Conservation (phyloP, 1,140 invertebrate genomes). For the Penaeus vannamei region DNA sequence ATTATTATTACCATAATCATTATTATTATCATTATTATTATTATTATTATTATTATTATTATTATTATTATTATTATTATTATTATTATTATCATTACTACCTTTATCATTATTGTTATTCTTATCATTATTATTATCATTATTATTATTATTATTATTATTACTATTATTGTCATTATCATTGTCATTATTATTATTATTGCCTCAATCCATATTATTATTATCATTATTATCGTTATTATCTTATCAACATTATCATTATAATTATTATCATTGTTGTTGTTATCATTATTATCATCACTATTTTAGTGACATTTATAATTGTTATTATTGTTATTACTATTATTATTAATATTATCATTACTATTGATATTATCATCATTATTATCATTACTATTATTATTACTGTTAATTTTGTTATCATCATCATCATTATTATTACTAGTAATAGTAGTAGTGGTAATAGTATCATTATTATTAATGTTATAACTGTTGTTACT, state of each 20-base stretch:
- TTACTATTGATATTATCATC: neutral
- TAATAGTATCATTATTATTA: neutral
- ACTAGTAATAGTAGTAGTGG: too few species aligned
- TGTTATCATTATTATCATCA: neutral
- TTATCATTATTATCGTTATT: neutral
- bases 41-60: too few species aligned
- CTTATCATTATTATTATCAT: neutral
- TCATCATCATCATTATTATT: neutral
- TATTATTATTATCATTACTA: neutral
- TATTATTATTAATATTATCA: neutral
- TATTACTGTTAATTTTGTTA: neutral
- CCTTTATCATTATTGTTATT: neutral
- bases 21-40: too few species aligned
- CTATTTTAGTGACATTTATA: neutral
- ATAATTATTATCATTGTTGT: neutral
- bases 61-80: neutral
- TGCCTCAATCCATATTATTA: neutral
- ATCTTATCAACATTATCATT: neutral
- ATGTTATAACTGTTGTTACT: neutral
- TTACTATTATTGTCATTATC: neutral
- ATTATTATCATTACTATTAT: neutral
- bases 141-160: slow-evolving; percentile 8
- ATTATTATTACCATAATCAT: too few species aligned
- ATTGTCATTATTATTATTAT: neutral
- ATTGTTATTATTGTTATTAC: neutral